Conservation (phyloP, 2,888 invertebrate genomes). For the Cantharis flavilabris region DNA sequence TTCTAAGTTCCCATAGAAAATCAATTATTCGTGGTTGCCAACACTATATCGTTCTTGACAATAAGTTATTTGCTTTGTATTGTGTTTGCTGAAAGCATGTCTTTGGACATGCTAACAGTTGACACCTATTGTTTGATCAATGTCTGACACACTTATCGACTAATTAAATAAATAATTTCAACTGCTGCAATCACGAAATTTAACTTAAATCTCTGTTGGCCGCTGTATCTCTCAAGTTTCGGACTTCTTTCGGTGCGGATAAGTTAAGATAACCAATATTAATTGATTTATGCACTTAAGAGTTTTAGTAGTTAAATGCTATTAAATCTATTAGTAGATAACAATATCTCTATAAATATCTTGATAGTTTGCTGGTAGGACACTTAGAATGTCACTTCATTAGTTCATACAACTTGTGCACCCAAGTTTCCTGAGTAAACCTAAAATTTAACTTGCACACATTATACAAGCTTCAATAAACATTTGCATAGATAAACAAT, state of each 20-base stretch:
- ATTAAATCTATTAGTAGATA: neutral
- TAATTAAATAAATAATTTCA: neutral
- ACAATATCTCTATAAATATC: constrained; percentile 8
- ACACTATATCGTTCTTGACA: neutral
- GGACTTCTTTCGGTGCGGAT: neutral
- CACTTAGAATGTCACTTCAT: constrained; percentile 16
- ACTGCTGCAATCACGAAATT: too few relatives aligned
- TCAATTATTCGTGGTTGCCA: neutral
- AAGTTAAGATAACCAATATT: neutral
- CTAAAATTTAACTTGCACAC: constrained; percentile 5
- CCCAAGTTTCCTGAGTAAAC: constrained; percentile 2
- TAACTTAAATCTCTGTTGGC: too few relatives aligned
- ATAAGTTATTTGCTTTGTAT: neutral
- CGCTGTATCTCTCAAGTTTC: neutral
- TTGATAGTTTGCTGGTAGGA: constrained; percentile 1
- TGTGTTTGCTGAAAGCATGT: neutral
- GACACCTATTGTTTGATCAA: neutral
- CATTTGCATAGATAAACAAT: constrained; percentile 1
- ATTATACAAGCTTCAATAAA: constrained; percentile 11
- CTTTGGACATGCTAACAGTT: neutral
- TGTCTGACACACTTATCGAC: neutral
- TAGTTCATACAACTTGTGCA: constrained; percentile 14
- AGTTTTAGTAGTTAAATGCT: neutral
- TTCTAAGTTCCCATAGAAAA: neutral
- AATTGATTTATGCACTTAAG: neutral